phyloP scores from a whole-genome alignment of 2,113 vertebrate species.

The Ranitomeya variabilis region DNA sequence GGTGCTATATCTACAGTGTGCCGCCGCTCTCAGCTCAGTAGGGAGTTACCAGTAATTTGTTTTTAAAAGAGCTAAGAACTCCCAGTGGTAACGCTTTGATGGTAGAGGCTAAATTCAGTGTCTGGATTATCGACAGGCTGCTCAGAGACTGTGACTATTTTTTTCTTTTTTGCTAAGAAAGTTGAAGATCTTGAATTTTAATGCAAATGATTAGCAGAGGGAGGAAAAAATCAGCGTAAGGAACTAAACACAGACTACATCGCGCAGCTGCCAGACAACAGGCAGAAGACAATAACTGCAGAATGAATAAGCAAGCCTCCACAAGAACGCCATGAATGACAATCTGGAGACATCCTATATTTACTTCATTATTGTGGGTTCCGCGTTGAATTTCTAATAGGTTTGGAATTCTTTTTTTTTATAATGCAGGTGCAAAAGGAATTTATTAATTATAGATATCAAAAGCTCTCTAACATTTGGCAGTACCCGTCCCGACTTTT shows the following conservation, averaged over 20 bases:
- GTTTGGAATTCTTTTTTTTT: neutral
- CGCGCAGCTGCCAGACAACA: constrained; percentile 31
- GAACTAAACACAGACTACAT: constrained; percentile 25
- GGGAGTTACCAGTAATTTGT: constrained; percentile 50
- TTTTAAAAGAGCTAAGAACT: constrained; percentile 52
- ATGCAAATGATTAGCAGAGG: constrained; percentile 11
- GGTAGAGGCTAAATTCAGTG: constrained; percentile 6
- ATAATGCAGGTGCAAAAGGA: no score
- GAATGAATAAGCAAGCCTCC: constrained; percentile 33
- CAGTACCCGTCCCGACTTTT: no score
- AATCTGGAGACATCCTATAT: neutral
- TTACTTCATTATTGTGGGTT: neutral
- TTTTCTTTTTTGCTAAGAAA: neutral
- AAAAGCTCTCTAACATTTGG: no score
- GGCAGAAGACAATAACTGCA: constrained; percentile 21
- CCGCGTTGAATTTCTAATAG: neutral
- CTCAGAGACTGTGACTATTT: neutral
- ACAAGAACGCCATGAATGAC: constrained; percentile 20
- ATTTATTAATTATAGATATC: no score
- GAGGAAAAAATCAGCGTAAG: constrained; percentile 22
- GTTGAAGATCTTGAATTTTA: constrained; percentile 41
- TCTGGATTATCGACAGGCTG: constrained; percentile 47
- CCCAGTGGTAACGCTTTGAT: constrained; percentile 45
- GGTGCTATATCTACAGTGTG: constrained; percentile 5
- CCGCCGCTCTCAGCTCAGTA: neutral